Conservation (phyloP, 1,140 invertebrate species). For the Drosophila lowei region DNA sequence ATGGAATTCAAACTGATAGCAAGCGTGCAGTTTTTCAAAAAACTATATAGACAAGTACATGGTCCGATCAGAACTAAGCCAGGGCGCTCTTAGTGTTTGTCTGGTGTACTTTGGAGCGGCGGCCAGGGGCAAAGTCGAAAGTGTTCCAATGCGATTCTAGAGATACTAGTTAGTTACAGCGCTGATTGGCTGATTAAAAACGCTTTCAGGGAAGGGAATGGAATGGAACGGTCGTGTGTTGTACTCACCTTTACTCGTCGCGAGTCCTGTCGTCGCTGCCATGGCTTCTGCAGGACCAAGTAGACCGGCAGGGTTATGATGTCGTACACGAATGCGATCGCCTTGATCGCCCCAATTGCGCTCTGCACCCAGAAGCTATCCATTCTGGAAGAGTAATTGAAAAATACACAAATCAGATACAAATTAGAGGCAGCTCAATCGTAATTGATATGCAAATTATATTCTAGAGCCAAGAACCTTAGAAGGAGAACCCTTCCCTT, state of each 20-base stretch:
- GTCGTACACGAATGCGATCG: slow-evolving; percentile 92
- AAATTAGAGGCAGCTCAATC: slow-evolving; percentile 30
- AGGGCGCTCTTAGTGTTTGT: background rate
- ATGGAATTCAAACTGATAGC: slow-evolving; percentile 30
- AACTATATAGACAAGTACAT: slow-evolving; percentile 8
- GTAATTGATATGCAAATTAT: slow-evolving; percentile 45
- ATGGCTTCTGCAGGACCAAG: slow-evolving; percentile 93
- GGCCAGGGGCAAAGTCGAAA: slow-evolving; percentile 52
- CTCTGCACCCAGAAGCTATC: slow-evolving; percentile 90
- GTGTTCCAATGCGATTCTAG: slow-evolving; percentile 30
- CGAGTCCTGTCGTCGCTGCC: slow-evolving; percentile 90
- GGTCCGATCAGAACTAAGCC: slow-evolving; percentile 21
- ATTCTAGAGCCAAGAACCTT: background rate
- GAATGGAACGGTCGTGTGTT: background rate
- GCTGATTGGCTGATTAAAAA: slow-evolving; percentile 8
- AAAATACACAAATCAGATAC: slow-evolving; percentile 39
- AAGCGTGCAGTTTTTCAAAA: slow-evolving; percentile 30
- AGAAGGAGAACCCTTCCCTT: no score
- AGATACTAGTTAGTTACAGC: slow-evolving; percentile 36
- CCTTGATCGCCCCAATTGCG: slow-evolving; percentile 89
- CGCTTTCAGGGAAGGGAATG: background rate
- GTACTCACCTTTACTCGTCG: slow-evolving; percentile 88
- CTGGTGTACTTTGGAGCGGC: slow-evolving; percentile 45
- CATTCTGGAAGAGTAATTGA: slow-evolving; percentile 85
- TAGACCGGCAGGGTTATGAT: slow-evolving; percentile 95